Percentiles rank a stretch among this genome's conserved stretches.
Evolutionary conservation across 2,113 vertebrate genomes (phyloP).

Genomic region (Rhea pennata): DNA sequence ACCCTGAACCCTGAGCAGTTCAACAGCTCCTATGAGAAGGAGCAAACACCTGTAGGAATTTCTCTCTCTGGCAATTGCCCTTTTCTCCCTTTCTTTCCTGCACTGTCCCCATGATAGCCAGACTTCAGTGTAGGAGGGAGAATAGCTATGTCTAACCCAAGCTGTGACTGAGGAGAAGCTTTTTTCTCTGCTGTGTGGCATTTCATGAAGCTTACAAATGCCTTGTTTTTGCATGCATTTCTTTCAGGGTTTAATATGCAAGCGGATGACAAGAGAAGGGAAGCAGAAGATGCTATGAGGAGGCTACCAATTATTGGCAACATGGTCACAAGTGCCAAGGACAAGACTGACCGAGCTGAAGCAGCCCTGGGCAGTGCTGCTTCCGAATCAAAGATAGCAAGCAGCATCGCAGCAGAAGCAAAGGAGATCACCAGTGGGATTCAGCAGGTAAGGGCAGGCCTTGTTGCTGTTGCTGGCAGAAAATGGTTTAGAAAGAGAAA

Average conservation of each 20-base stretch:
- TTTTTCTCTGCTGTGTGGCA: neutral
- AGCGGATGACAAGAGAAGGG: conserved; percentile 74
- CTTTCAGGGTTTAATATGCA: conserved; percentile 86
- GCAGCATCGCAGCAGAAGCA: conserved; percentile 29
- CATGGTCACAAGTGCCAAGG: conserved; percentile 77
- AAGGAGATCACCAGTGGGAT: conserved; percentile 69
- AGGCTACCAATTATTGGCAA: conserved; percentile 81
- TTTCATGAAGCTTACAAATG: fast-evolving
- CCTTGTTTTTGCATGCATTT: fast-evolving
- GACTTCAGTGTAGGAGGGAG: neutral
- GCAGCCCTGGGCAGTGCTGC: conserved; percentile 65
- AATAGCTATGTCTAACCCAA: neutral
- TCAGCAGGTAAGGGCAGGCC: conserved; percentile 78
- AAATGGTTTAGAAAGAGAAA: neutral
- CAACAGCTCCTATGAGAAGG: neutral
- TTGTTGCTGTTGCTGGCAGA: neutral
- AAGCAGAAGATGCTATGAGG: conserved; percentile 82
- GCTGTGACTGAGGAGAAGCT: neutral
- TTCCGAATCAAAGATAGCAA: conserved; percentile 52
- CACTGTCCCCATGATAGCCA: neutral
- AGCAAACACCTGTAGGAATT: neutral
- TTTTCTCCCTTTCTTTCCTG: neutral
- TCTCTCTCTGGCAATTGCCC: neutral
- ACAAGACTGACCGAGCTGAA: conserved; percentile 72
- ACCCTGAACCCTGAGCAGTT: too few relatives aligned